Conservation (phyloP, 2,888 invertebrate genomes). For the Synergus laeviventris region DNA sequence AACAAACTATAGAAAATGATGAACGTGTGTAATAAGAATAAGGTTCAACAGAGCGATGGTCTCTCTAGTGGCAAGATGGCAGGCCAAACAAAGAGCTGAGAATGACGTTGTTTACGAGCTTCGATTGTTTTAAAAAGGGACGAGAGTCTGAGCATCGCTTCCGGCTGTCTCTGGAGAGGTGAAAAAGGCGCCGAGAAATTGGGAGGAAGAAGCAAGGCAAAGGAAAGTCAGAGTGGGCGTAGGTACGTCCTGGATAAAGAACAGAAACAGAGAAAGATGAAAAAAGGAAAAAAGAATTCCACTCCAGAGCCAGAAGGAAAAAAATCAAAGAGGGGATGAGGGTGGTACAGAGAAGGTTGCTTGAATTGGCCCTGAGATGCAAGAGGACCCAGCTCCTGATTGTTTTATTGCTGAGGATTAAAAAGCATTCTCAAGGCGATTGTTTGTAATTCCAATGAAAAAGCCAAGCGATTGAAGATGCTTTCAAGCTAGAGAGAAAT, state of each 20-base stretch:
- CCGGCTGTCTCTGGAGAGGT: conserved; percentile 36
- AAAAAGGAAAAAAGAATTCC: conserved; percentile 16
- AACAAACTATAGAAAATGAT: not conserved
- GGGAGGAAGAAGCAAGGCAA: conserved; percentile 38
- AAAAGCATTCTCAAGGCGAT: conserved; percentile 54
- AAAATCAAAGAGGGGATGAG: conserved; percentile 10
- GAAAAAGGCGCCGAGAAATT: conserved; percentile 46
- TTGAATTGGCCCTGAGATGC: not conserved
- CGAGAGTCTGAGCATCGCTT: conserved; percentile 53
- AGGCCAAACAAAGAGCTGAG: conserved; percentile 63
- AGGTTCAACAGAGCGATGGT: conserved; percentile 2
- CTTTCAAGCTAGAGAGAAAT: conserved; percentile 10
- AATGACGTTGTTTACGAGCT: conserved; percentile 69
- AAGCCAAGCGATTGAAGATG: conserved; percentile 52
- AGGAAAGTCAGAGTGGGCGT: conserved; percentile 38
- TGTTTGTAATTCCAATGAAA: conserved; percentile 55
- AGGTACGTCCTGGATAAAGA: conserved; percentile 25
- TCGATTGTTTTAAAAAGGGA: conserved; percentile 66
- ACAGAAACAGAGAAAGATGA: not conserved
- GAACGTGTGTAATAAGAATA: conserved; percentile 22
- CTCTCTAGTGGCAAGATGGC: conserved; percentile 55
- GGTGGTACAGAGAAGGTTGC: not conserved
- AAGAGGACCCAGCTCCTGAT: conserved; percentile 50
- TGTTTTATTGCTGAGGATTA: conserved; percentile 53
- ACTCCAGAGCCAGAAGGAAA: conserved; percentile 8